A percentile compares a stretch with the other conserved stretches of the same genome.
Evolutionary conservation across 2,113 vertebrate genomes (phyloP).

Genomic region (Nicator chloris): DNA sequence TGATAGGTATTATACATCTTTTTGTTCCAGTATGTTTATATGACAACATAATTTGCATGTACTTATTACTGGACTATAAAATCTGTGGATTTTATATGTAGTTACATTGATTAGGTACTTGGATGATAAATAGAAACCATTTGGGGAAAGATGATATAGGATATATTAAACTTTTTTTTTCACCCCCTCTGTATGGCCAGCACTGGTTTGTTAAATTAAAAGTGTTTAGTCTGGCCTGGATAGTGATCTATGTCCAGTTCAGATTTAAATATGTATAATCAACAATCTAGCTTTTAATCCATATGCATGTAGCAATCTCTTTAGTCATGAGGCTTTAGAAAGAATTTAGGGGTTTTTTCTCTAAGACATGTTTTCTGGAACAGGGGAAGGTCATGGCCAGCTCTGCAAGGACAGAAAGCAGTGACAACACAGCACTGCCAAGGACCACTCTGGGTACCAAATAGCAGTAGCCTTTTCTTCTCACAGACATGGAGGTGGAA

Average conservation of each 20-base stretch:
- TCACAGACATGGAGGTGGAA: background rate
- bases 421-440: background rate
- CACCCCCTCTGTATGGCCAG: background rate
- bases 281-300: constrained; percentile 7
- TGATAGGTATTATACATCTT: constrained; percentile 54
- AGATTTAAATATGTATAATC: constrained; percentile 11
- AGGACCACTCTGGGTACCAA: background rate
- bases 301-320: background rate
- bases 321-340: background rate
- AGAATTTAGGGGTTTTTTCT: background rate
- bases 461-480: background rate
- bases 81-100: constrained; percentile 34
- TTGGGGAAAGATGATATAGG: constrained; percentile 43
- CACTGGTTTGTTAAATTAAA: constrained; percentile 14
- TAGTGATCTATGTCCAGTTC: constrained; percentile 22
- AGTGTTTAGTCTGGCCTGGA: constrained; percentile 25
- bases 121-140: constrained; percentile 41
- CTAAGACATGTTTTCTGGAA: background rate
- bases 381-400: background rate
- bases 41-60: constrained; percentile 54
- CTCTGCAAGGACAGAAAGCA: background rate
- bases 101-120: constrained; percentile 47
- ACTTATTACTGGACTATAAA: constrained; percentile 48
- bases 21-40: background rate
- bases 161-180: constrained; percentile 56